phyloP scores from a whole-genome alignment of 2,113 vertebrate species.

The Hydrolagus affinis region DNA sequence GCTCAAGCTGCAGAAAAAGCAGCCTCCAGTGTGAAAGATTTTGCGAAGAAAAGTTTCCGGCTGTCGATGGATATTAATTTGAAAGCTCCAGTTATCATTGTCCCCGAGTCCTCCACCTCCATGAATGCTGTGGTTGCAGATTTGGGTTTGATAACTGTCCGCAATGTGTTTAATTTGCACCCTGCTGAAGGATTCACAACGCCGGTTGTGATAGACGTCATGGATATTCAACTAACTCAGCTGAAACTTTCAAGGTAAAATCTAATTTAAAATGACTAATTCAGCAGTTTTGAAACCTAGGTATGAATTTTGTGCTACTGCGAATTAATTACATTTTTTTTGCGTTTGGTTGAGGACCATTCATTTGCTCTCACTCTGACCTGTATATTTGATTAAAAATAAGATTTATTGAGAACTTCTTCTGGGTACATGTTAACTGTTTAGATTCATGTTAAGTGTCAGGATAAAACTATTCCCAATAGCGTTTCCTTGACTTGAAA shows the following conservation, averaged over 20 bases:
- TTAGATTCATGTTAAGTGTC: too few relatives aligned
- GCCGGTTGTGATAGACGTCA: constrained; percentile 75
- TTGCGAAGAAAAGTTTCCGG: constrained; percentile 71
- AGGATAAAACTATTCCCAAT: too few relatives aligned
- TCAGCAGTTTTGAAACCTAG: not conserved
- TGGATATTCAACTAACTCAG: constrained; percentile 73
- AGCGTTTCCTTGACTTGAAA: too few relatives aligned
- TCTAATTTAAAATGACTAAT: not conserved
- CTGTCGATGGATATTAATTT: constrained; percentile 66
- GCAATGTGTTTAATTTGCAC: constrained; percentile 64
- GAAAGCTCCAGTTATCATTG: constrained; percentile 72
- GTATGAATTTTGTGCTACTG: not conserved
- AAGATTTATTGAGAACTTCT: too few relatives aligned
- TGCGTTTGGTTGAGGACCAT: not conserved
- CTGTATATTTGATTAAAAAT: too few relatives aligned
- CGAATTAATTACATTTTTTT: not conserved
- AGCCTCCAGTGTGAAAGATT: constrained; percentile 71
- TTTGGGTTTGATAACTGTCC: constrained; percentile 68
- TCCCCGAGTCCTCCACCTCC: constrained; percentile 69
- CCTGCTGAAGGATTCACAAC: constrained; percentile 52
- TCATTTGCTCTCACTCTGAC: too few relatives aligned
- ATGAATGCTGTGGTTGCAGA: constrained; percentile 64
- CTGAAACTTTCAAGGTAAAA: constrained; percentile 79
- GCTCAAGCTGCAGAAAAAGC: constrained; percentile 82
- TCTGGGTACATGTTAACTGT: too few relatives aligned